These are phyloP conservation scores for Leptopilina boulardi DNA, from an alignment of 1,140 invertebrate genomes.

Conservation along the genomic window DNA sequence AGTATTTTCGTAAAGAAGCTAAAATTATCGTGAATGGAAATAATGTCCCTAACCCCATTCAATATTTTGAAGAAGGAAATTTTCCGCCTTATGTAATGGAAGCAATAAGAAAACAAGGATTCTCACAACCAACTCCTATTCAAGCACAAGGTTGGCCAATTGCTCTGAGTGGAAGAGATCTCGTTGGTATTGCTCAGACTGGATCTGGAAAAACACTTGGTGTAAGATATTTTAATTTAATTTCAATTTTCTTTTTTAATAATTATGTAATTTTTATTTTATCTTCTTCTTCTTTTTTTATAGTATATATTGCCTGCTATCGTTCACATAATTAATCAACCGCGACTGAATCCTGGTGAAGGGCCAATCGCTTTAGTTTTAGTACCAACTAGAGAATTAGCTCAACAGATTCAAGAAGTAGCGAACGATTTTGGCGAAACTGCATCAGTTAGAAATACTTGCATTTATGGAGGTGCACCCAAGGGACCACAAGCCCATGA, in stretches of 20 bases:
- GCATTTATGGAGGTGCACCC: slow-evolving; percentile 97
- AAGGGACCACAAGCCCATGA: slow-evolving; percentile 93
- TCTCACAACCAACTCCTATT: slow-evolving; percentile 80
- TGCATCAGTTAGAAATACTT: slow-evolving; percentile 91
- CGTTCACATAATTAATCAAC: slow-evolving; percentile 95
- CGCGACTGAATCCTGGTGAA: slow-evolving; percentile 86
- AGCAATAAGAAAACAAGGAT: slow-evolving; percentile 77
- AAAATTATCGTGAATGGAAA: slow-evolving; percentile 80
- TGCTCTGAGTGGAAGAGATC: slow-evolving; percentile 82
- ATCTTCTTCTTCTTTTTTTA: slow-evolving; percentile 39
- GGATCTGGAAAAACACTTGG: slow-evolving; percentile 84
- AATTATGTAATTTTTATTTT: background rate
- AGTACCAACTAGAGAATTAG: slow-evolving; percentile 96
- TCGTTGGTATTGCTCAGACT: slow-evolving; percentile 86
- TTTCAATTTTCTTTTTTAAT: slow-evolving; percentile 73
- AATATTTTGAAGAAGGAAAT: slow-evolving; percentile 81
- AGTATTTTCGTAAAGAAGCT: slow-evolving; percentile 74
- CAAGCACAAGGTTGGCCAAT: slow-evolving; percentile 84
- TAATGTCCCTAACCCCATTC: slow-evolving; percentile 80
- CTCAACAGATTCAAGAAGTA: slow-evolving; percentile 97
- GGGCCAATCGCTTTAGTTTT: slow-evolving; percentile 94
- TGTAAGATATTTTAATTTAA: slow-evolving; percentile 77
- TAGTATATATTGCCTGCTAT: slow-evolving; percentile 90
- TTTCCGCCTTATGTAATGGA: slow-evolving; percentile 79
- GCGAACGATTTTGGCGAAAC: slow-evolving; percentile 92